Percentiles rank a stretch among this genome's conserved stretches.
phyloP scores from a whole-genome alignment of 2,113 vertebrate species.

The Istiophorus platypterus region DNA sequence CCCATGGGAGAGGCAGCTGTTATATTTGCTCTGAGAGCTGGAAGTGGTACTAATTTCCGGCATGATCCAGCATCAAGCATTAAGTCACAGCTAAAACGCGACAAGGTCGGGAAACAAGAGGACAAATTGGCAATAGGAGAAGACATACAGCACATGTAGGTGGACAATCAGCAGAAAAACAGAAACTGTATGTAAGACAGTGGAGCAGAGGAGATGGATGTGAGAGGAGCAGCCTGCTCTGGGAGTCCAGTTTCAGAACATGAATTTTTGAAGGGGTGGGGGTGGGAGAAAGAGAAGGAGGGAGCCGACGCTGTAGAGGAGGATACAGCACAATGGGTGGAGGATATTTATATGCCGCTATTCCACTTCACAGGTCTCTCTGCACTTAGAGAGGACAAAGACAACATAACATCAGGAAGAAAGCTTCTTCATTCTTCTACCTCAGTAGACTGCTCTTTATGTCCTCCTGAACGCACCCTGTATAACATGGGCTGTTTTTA shows the following conservation, averaged over 20 bases:
- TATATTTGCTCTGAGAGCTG: constrained; percentile 26
- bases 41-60: neutral
- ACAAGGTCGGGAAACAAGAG: neutral
- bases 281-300: neutral
- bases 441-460: no score
- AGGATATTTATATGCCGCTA: constrained; percentile 4
- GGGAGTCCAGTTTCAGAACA: constrained; percentile 45
- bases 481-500: no score
- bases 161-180: no score
- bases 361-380: neutral
- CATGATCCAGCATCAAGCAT: neutral
- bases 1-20: constrained; percentile 8
- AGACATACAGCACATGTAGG: no score
- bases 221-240: no score
- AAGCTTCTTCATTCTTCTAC: no score
- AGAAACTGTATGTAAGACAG: no score
- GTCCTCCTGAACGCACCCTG: no score
- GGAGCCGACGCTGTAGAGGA: neutral
- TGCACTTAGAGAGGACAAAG: neutral
- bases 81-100: neutral
- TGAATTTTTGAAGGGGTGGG: constrained; percentile 49
- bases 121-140: no score
- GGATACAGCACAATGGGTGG: neutral
- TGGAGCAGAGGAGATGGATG: no score
- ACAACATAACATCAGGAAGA: neutral